Base-by-base conservation (phyloP, 2,888 invertebrate genomes). In the Yponomeuta evonymella region DNA sequence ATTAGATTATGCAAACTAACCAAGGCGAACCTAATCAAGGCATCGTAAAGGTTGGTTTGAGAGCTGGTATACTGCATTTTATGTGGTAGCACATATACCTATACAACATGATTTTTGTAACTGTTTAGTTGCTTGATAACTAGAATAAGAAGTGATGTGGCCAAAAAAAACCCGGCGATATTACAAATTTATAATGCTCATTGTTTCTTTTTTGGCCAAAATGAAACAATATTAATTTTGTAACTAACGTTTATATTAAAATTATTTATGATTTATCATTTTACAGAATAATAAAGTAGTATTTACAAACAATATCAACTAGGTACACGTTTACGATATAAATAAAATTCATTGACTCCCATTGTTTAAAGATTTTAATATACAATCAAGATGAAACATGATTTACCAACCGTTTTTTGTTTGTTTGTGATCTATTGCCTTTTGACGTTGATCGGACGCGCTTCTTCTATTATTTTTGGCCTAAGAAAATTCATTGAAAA, bases 211-310 rank as follows among this genome's bases (percentile, higher is more conserved):
- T 43, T 43, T 9, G 43, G 43, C 43, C 10, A 48, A 85, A 92
- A 90, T 89, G 85, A 91, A 92, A 92, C 89, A 86, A 85, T 82
- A 86, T 15, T 64, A 58, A 15, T 83, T 87, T 73, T 88, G 85
- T 89, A 90, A 90, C 89, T 92, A 90, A 85, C 87, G 81, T 91
- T 91, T 91, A 90, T 92, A 88, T 87, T 87, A 84, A 89, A 90
- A 89, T 89, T 88, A 90, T 90, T 89, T 86, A 89, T 91, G 91
- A 91, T 91, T 92, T 91, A 89, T 83, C 91, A 91, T 89, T 91
- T 90, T 90, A 92, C 90, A 89, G 85, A 86, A 81, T 88, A 87
- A 87, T 88, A 58, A 58, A 58, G 51, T 58, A 84, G 88, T 91
- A 92, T 92, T 92, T 92, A 92, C 92, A 92, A 90, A 87, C 86